Evolutionary conservation across 2,113 vertebrate genomes (phyloP).

Genomic region (Ictidomys tridecemlineatus): DNA sequence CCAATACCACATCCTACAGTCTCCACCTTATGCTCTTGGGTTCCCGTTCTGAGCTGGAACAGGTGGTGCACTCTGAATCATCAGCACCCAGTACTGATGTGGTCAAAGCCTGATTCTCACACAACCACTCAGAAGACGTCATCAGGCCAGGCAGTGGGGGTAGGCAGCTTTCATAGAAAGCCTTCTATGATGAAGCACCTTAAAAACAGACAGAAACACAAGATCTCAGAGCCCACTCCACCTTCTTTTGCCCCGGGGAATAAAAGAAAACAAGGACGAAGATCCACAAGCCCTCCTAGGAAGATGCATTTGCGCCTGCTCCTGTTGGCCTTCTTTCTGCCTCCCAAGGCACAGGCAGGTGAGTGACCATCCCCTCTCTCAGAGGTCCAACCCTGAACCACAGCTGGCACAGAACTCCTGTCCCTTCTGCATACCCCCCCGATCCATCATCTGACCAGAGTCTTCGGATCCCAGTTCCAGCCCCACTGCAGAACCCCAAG

Average conservation of each 20-base stretch:
- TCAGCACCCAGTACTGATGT: not conserved
- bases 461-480: not conserved
- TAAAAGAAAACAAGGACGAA: not conserved
- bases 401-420: too few species aligned
- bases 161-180: not conserved
- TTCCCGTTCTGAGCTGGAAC: not conserved
- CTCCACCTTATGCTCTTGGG: not conserved
- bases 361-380: not conserved
- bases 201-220: not conserved
- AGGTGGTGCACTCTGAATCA: conserved; percentile 44
- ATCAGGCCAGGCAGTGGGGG: not conserved
- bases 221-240: not conserved
- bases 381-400: not conserved
- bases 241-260: not conserved
- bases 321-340: not conserved
- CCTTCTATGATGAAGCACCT: not conserved
- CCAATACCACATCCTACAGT: not conserved
- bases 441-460: not conserved
- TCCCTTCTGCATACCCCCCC: not conserved
- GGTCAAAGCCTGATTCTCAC: not conserved
- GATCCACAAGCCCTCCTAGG: not conserved
- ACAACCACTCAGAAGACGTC: not conserved
- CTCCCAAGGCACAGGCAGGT: conserved; percentile 23
- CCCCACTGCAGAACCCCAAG: not conserved
- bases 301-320: conserved; percentile 59